Percentiles rank a stretch among this genome's conserved stretches.
phyloP scores from a whole-genome alignment of 2,113 vertebrate genomes.

The Sapajus apella region DNA sequence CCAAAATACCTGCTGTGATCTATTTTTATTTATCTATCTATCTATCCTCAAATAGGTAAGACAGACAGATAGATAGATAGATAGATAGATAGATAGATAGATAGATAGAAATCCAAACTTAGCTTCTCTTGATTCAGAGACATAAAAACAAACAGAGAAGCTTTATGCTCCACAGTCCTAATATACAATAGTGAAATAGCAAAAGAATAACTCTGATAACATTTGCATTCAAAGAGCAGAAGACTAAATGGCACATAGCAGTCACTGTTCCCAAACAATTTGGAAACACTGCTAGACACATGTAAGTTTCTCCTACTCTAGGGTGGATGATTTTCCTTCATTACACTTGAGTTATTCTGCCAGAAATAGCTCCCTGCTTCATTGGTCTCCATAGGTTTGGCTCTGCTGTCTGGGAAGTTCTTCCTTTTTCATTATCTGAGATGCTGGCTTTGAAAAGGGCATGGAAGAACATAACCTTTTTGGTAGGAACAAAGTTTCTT shows the following conservation, averaged over 20 bases:
- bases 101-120: neutral
- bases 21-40: too few species aligned
- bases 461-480: neutral
- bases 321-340: neutral
- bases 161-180: neutral
- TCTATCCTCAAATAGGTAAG: too few species aligned
- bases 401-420: neutral
- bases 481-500: neutral
- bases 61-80: too few species aligned
- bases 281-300: neutral
- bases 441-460: neutral
- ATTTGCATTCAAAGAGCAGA: neutral
- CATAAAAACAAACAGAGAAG: neutral
- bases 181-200: neutral
- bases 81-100: too few species aligned
- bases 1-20: neutral
- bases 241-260: neutral
- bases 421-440: neutral
- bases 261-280: neutral
- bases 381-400: neutral
- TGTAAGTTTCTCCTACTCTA: neutral
- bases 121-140: neutral
- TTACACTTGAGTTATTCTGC: neutral
- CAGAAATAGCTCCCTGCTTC: neutral
- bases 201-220: neutral